Base-by-base conservation (phyloP, 2,888 invertebrate species). In the Marasmarcha lunaedactyla region DNA sequence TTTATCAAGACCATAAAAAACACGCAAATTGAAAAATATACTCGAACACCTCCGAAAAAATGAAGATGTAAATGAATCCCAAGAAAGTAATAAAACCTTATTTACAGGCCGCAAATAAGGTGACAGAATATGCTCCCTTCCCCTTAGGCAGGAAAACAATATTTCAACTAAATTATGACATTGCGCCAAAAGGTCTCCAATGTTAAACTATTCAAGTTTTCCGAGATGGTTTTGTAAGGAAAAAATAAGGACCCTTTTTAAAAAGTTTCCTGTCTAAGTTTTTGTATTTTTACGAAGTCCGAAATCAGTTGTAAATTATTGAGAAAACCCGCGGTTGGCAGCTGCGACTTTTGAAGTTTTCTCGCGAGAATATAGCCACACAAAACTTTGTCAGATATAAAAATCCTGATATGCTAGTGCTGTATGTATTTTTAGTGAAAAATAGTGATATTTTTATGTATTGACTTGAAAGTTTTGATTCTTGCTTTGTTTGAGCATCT, bases 101-200 rank as follows among this genome's bases (percentile, higher is more conserved):
- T 59, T 64, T 56, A 52, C 52, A 59, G 57, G 52, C 63, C 63
- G 50, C 63, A 65, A 66, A 65, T 62, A 64, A 59, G 59, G 61
- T 63, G 66, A 59, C 60, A 55, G 61, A 65, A 65, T 67, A 68
- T 66, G 64, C 54, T 65, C 54, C 54, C 53, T 49, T 57, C 48
- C 7, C 20, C 20, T 7, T 7, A 20, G 20, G 20, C 20, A 20
- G 20, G 20, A 20, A 67, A 67, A 71, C 67, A 69, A 70, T 72
- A 71, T 70, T 65, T 76, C 67, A 73, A 59, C 52, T 63, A 70
- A 71, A 74, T 72, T 71, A 72, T 71, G 73, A 70, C 76, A 73
- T 64, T 71, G 71, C 72, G 68, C 69, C 68, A 73, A 69, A 68
- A 68, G 73, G 71, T 68, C 67, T 57, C 61, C 63, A 55, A 64